Conservation (phyloP, 2,888 invertebrate genomes). For the Ichneumoninae sp. region DNA sequence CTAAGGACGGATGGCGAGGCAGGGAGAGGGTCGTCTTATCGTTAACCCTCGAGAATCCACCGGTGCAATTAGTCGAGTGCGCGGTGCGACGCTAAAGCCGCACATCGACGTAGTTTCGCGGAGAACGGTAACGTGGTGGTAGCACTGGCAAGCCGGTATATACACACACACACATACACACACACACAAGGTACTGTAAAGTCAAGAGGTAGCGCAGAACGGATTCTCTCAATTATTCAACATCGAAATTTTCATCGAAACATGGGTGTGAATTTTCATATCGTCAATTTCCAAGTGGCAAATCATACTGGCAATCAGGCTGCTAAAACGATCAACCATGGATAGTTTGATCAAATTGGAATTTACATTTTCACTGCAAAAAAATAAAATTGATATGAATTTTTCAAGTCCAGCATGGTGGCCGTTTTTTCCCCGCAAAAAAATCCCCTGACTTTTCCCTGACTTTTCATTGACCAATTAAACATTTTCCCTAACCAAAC, state of each 20-base stretch:
- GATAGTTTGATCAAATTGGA: too few relatives aligned
- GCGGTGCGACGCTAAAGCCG: conserved; percentile 47
- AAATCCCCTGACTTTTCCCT: too few relatives aligned
- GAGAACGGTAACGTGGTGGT: conserved; percentile 55
- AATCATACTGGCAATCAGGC: neutral
- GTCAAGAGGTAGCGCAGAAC: conserved; percentile 9
- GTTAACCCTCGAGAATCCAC: conserved; percentile 70
- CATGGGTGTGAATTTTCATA: neutral
- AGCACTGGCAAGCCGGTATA: conserved; percentile 17
- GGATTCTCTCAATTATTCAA: conserved; percentile 7
- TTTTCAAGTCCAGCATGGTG: too few relatives aligned
- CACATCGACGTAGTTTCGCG: conserved; percentile 58
- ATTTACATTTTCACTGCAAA: too few relatives aligned
- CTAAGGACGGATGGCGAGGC: conserved; percentile 53
- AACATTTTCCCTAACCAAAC: too few relatives aligned
- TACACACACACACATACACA: conserved; percentile 22
- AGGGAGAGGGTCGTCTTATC: conserved; percentile 64
- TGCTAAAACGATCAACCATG: neutral
- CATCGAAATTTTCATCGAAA: neutral
- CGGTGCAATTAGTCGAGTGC: conserved; percentile 68
- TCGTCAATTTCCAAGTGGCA: neutral
- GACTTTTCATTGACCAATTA: too few relatives aligned
- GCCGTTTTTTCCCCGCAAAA: too few relatives aligned
- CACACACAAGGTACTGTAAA: conserved; percentile 22
- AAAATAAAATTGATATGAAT: too few relatives aligned